Evolutionary conservation across 2,888 invertebrate species (phyloP).

Genomic region (Epistrophella euchroma): DNA sequence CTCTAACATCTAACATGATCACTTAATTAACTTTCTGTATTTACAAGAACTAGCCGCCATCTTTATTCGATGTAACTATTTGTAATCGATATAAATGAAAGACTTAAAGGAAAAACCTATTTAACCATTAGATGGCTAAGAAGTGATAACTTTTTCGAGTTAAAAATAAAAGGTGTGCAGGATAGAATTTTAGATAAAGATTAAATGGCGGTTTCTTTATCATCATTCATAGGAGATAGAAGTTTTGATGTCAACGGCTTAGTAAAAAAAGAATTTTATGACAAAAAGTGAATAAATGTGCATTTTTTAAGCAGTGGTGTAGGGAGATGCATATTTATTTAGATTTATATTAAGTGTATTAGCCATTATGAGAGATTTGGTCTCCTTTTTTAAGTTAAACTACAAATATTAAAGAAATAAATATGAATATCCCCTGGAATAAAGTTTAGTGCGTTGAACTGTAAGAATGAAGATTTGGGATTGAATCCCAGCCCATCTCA

Average conservation of each 20-base stretch:
- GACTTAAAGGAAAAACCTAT: constrained; percentile 28
- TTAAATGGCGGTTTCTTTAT: not conserved
- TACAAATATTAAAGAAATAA: no score
- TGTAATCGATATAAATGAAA: constrained; percentile 9
- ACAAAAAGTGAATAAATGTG: no score
- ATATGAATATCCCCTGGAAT: no score
- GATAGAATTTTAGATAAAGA: not conserved
- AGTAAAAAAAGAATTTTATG: not conserved
- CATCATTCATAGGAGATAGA: not conserved
- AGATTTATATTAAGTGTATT: no score
- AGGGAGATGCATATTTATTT: no score
- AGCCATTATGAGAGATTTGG: no score
- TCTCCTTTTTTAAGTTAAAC: no score
- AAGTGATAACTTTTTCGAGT: constrained; percentile 6
- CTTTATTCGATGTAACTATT: constrained; percentile 14
- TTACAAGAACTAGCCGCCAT: constrained; percentile 22
- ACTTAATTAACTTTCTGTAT: constrained; percentile 61
- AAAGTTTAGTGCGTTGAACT: no score
- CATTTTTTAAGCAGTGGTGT: no score
- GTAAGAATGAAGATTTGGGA: no score
- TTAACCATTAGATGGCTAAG: constrained; percentile 20
- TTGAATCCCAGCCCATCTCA: no score
- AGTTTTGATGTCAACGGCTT: not conserved
- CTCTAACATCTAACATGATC: constrained; percentile 70
- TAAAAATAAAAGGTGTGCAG: not conserved